These are phyloP conservation scores for Apeira syringaria DNA, from an alignment of 2,888 invertebrate species.

Conservation along the genomic window DNA sequence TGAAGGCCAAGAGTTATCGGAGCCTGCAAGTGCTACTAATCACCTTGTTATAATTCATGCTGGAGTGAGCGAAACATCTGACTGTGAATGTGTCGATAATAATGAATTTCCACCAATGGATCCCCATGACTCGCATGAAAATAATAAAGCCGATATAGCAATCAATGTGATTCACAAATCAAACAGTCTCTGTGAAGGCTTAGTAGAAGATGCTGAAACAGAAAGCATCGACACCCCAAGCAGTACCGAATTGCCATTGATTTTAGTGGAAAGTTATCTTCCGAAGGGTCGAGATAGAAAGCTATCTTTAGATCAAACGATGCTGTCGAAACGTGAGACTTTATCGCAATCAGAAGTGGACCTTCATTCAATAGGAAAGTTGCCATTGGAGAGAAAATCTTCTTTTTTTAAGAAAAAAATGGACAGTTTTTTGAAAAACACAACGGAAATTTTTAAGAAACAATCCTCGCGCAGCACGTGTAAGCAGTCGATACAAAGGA, in stretches of 20 bases:
- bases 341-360: slow-evolving; percentile 73
- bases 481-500: slow-evolving; percentile 43
- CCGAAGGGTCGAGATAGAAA: slow-evolving; percentile 55
- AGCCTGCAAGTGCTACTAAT: slow-evolving; percentile 56
- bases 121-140: slow-evolving; percentile 15
- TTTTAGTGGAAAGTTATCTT: slow-evolving; percentile 29
- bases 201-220: slow-evolving; percentile 30
- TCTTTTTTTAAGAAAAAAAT: slow-evolving; percentile 75
- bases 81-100: slow-evolving; percentile 20
- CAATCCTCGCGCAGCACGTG: slow-evolving; percentile 49
- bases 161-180: slow-evolving; percentile 29
- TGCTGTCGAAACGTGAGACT: slow-evolving; percentile 56
- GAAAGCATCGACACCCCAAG: slow-evolving; percentile 23
- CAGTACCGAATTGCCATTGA: slow-evolving; percentile 8
- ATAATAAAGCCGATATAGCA: slow-evolving; percentile 16
- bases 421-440: slow-evolving; percentile 73
- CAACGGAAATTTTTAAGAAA: slow-evolving; percentile 68
- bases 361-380: slow-evolving; percentile 69
- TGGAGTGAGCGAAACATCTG: slow-evolving; percentile 17
- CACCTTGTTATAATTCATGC: slow-evolving; percentile 39
- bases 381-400: slow-evolving; percentile 69
- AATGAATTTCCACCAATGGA: slow-evolving; percentile 17
- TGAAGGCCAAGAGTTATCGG: slow-evolving; percentile 27
- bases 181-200: slow-evolving; percentile 36
- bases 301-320: slow-evolving; percentile 67